phyloP scores from a whole-genome alignment of 2,797 vertebrate genomes.

The Mastacembelus armatus region DNA sequence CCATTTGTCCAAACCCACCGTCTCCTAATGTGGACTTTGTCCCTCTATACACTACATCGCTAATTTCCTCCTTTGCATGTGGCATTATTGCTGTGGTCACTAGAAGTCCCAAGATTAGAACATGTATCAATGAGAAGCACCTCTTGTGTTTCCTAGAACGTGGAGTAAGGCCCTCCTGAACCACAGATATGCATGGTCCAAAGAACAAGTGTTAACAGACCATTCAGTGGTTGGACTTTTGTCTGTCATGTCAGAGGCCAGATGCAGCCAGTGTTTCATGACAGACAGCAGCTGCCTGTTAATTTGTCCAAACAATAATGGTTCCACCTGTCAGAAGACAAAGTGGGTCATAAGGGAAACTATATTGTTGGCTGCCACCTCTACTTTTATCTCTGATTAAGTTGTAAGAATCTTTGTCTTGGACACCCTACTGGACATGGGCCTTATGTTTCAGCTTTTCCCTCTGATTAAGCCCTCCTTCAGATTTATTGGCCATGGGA shows the following conservation, averaged over 20 bases:
- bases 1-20: too few species aligned
- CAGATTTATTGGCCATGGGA: constrained; percentile 76
- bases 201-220: too few species aligned
- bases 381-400: constrained; percentile 73
- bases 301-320: constrained; percentile 54
- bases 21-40: too few species aligned
- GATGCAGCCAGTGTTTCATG: constrained; percentile 45
- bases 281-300: constrained; percentile 46
- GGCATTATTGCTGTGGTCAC: too few species aligned
- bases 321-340: constrained; percentile 64
- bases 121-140: too few species aligned
- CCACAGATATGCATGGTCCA: too few species aligned
- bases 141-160: too few species aligned
- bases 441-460: constrained; percentile 70
- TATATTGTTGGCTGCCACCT: constrained; percentile 46
- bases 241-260: constrained; percentile 40
- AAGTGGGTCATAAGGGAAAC: constrained; percentile 51
- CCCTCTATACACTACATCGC: too few species aligned
- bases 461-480: constrained; percentile 76
- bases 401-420: constrained; percentile 59
- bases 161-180: too few species aligned
- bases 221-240: too few species aligned
- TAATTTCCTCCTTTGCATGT: too few species aligned
- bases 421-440: constrained; percentile 64
- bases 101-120: too few species aligned